Evolutionary conservation across 2,113 vertebrate genomes (phyloP), one percentile per base, ranked within the genome.

Genomic region (Calyptomena viridis): DNA sequence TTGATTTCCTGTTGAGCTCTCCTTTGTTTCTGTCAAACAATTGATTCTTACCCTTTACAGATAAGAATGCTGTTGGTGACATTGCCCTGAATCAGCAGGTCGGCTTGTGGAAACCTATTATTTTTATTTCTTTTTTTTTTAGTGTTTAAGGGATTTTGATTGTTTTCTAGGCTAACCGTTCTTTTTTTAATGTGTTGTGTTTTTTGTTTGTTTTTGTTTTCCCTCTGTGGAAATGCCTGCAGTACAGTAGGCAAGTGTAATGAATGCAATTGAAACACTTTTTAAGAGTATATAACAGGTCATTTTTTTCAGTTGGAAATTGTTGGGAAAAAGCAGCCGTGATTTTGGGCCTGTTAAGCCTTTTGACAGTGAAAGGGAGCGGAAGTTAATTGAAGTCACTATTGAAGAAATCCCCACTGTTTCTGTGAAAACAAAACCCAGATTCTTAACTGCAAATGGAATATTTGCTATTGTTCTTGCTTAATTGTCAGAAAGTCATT

Each of bases 21-120:
- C 96, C 98, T 99, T 99, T 99, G 99, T 99, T 99, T 98, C 96
- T 95, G 68, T 82, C 94, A 94, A 98, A 99, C 99, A 99, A 99
- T 99, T 98, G 98, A 96, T 97, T 96, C 98, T 98, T 99, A 98
- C 98, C 98, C 98, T 99, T 97, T 96, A 96, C 97, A 98, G 98
- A 99, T 99, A 99, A 99, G 98, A 97, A 97, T 95, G 92, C 97
- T 94, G 94, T 96, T 97, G 96, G 94, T 97, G 95, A 94, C 94
- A 87, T 97, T 95, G 96, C 95, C 93, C 95, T 96, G 93, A 98
- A 96, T 97, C 96, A 97, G 97, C 95, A 97, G 91, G 81, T 97
- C 97, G 93, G 89, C 93, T 97, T 96, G 86, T 79, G 84, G 78
- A 85, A 87, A 76, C 9, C 72, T 90, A 74, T 55, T 84, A 76